phyloP scores from a whole-genome alignment of 2,113 vertebrate species.

The Rhinoderma darwinii region DNA sequence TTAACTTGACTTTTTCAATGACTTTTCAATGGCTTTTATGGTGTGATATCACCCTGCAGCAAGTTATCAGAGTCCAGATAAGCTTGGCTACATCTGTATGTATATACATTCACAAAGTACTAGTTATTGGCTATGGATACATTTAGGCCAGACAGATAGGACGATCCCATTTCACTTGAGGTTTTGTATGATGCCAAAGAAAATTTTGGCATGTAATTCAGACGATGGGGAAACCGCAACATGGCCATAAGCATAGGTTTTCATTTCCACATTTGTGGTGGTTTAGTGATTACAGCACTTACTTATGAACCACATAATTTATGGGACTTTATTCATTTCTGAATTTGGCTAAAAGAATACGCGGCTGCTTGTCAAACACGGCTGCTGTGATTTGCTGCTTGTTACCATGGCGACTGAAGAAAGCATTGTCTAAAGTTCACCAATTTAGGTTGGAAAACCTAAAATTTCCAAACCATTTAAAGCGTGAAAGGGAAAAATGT shows the following conservation, averaged over 20 bases:
- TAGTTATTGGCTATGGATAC: not conserved
- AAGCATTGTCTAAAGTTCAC: slow-evolving; percentile 27
- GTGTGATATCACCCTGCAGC: too few species aligned
- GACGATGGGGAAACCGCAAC: slow-evolving; percentile 42
- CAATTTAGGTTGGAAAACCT: slow-evolving; percentile 29
- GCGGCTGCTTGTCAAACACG: slow-evolving; percentile 36
- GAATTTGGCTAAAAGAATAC: slow-evolving; percentile 27
- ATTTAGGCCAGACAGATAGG: not conserved
- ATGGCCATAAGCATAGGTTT: slow-evolving; percentile 46
- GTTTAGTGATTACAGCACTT: slow-evolving; percentile 20
- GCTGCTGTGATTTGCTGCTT: slow-evolving; percentile 33
- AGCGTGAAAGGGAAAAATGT: slow-evolving; percentile 25
- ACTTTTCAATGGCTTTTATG: too few species aligned
- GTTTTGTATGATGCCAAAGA: not conserved
- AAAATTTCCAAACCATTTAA: slow-evolving; percentile 44
- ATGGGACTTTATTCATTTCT: slow-evolving; percentile 33
- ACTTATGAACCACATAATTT: slow-evolving; percentile 53
- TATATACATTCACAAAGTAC: too few species aligned
- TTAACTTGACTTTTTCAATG: too few species aligned
- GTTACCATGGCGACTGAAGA: slow-evolving; percentile 37
- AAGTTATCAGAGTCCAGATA: too few species aligned
- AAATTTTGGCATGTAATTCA: slow-evolving; percentile 32
- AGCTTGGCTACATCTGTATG: too few species aligned
- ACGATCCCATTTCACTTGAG: not conserved
- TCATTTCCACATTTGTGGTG: slow-evolving; percentile 46